phyloP scores from a whole-genome alignment of 2,113 vertebrate species.

The Colaptes auratus region DNA sequence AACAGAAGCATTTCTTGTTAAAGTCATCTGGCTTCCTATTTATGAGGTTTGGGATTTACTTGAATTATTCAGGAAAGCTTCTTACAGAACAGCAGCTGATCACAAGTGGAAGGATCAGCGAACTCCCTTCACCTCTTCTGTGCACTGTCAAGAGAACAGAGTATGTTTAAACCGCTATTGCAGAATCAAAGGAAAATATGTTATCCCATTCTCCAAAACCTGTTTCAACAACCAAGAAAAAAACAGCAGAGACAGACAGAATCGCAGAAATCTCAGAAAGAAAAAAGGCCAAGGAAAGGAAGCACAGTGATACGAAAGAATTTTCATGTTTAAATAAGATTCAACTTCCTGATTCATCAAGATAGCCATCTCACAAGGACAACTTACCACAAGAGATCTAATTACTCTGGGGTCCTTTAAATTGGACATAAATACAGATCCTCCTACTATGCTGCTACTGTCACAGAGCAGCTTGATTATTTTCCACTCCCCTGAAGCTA shows the following conservation, averaged over 20 bases:
- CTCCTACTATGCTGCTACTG: background rate
- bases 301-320: background rate
- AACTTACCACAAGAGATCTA: background rate
- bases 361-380: background rate
- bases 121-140: background rate
- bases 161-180: background rate
- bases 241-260: background rate
- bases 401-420: background rate
- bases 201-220: background rate
- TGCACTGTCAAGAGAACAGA: background rate
- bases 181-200: background rate
- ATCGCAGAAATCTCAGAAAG: background rate
- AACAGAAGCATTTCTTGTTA: slow-evolving; percentile 33
- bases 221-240: background rate
- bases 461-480: background rate
- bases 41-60: background rate
- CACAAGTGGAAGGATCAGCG: background rate
- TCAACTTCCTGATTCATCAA: background rate
- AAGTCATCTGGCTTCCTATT: background rate
- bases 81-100: background rate
- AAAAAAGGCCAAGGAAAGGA: background rate
- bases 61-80: background rate
- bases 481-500: accelerated
- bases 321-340: background rate
- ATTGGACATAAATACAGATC: background rate